Evolutionary conservation across 1,140 invertebrate genomes (phyloP), one percentile per base, ranked within the genome.

Genomic region (Palaemon carinicauda): DNA sequence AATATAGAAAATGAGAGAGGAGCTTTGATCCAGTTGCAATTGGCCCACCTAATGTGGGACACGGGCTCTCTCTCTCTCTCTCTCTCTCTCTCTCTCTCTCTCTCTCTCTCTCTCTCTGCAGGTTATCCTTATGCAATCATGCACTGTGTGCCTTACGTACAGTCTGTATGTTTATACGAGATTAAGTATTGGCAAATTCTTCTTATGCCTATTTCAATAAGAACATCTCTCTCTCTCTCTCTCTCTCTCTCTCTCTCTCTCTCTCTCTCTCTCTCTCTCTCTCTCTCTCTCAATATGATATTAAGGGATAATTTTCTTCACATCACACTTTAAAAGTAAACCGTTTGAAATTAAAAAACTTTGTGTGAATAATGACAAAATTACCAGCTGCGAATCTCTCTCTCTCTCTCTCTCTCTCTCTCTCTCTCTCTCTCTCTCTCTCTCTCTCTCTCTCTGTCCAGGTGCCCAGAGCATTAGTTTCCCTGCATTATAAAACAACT

Each of bases 41-140:
- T n/a, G n/a, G n/a, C n/a, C n/a, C n/a, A n/a, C n/a, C n/a, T 14
- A 29, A 52, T 5, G 15, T 2, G 21, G 24, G 17, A 75, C 19
- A 41, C 9, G 24, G 17, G 9, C 21, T 5, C 69, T 31, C 27
- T 73, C 69, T 73, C 69, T 73, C 69, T 73, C 27, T 73, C 27
- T 73, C 69, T 73, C 69, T 73, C 69, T 73, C 27, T 73, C 69
- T 73, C 27, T 73, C 69, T 73, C 69, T 73, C 69, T n/a, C 69
- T 73, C 24, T 24, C 69, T 73, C 24, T 27, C 19, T 73, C 69
- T 73, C 69, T 73, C 69, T 29, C 69, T 29, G 12, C 41, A 17
- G 15, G 10, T 14, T 24, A 0, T 27, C 69, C 9, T 19, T 19
- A n/a, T n/a, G n/a, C n/a, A n/a, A n/a, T n/a, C n/a, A n/a, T n/a